A percentile compares a stretch with the other conserved stretches of the same genome.
Conservation (phyloP, 2,888 invertebrate species). For the Phasia obesa region DNA sequence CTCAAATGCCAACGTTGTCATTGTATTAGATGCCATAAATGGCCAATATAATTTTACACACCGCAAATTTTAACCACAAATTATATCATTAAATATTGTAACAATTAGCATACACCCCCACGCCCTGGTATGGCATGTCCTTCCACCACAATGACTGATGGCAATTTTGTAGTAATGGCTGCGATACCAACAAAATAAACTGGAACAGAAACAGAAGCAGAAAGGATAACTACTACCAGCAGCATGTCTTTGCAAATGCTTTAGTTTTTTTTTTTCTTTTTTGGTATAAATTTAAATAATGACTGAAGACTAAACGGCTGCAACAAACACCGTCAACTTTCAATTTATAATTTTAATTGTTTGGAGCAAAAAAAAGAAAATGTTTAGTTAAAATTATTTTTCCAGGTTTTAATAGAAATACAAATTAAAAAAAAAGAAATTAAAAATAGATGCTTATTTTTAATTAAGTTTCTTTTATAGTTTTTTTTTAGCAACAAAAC, state of each 20-base stretch:
- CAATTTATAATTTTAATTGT: constrained; percentile 50
- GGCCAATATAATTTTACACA: constrained; percentile 42
- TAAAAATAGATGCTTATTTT: constrained; percentile 31
- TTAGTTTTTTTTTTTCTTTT: background rate
- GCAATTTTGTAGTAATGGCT: background rate
- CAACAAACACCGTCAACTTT: constrained; percentile 11
- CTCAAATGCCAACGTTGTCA: constrained; percentile 47
- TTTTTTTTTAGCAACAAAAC: background rate
- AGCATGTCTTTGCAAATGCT: background rate
- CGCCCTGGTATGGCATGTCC: background rate
- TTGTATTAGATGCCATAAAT: constrained; percentile 38
- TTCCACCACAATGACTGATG: constrained; percentile 7
- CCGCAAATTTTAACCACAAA: constrained; percentile 67
- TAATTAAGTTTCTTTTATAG: constrained; percentile 33
- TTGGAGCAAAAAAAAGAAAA: background rate
- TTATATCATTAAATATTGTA: constrained; percentile 69
- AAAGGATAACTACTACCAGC: constrained; percentile 5
- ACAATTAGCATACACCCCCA: constrained; percentile 62
- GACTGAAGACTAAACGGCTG: constrained; percentile 7
- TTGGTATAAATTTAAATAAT: background rate
- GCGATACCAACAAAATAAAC: background rate
- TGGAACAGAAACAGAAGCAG: background rate
- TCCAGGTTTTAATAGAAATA: background rate
- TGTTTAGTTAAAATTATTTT: background rate
- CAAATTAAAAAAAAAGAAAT: background rate